A percentile compares a stretch with the other conserved stretches of the same genome.
phyloP scores from a whole-genome alignment of 2,797 vertebrate species.

The Enteromius viviparus region DNA sequence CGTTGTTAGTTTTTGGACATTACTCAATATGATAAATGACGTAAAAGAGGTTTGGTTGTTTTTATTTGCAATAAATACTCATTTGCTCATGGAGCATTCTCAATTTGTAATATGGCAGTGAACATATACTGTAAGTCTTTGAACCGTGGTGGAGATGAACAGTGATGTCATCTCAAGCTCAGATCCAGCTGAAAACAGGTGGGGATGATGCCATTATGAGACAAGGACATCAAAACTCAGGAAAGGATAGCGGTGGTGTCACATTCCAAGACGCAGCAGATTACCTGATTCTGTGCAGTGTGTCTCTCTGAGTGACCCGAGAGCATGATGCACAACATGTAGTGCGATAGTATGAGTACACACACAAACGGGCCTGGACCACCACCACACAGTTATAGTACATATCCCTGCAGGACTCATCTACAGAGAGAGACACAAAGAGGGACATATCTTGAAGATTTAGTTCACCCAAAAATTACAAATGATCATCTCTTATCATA shows the following conservation, averaged over 20 bases:
- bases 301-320: conserved; percentile 56
- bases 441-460: conserved; percentile 6
- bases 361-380: conserved; percentile 77
- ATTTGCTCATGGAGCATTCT: conserved; percentile 41
- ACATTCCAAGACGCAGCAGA: background rate
- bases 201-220: conserved; percentile 21
- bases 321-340: conserved; percentile 77
- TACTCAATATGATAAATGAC: background rate
- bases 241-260: background rate
- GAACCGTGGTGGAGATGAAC: background rate
- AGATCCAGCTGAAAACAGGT: conserved; percentile 36
- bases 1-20: background rate
- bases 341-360: conserved; percentile 77
- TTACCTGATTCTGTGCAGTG: conserved; percentile 40
- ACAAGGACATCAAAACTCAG: conserved; percentile 1
- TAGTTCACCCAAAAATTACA: background rate
- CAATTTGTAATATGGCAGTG: conserved; percentile 9
- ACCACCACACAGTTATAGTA: conserved; percentile 79
- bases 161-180: conserved; percentile 32
- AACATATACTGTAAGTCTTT: conserved; percentile 25
- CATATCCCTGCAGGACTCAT: conserved; percentile 73
- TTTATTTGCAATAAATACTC: conserved; percentile 50
- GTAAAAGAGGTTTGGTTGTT: conserved; percentile 19
- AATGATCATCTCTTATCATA: background rate
- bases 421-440: conserved; percentile 57